Conservation (phyloP, 30 jellyfish, hydroid and myxozoan genomes). For the Chrysaora quinquecirrha region DNA sequence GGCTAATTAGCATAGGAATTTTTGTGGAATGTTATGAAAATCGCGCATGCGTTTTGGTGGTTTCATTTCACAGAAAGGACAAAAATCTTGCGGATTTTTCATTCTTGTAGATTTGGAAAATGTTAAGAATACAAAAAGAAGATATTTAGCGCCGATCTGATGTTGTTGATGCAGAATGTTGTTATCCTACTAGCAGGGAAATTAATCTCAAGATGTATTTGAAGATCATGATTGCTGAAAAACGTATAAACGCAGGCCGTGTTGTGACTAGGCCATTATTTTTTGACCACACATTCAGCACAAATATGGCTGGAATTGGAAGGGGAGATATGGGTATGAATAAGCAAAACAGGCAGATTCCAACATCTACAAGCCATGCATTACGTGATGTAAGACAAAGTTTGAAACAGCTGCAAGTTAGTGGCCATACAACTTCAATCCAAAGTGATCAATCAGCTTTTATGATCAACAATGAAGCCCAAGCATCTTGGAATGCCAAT, state of each 20-base stretch:
- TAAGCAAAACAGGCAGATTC: constrained; percentile 43
- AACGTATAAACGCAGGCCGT: background rate
- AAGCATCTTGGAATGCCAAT: constrained; percentile 47
- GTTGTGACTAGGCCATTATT: constrained; percentile 26
- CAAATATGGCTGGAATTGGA: constrained; percentile 61
- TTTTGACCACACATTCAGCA: too few relatives aligned
- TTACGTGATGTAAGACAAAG: constrained; percentile 59
- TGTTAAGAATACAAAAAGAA: background rate
- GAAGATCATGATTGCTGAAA: background rate
- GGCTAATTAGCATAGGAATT: constrained; percentile 75
- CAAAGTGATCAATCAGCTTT: background rate
- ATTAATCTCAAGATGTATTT: background rate
- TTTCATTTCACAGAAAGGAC: background rate
- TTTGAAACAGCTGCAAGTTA: constrained; percentile 63
- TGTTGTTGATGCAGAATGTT: background rate
- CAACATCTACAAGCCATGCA: constrained; percentile 21
- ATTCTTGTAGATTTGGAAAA: constrained; percentile 3
- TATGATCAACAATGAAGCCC: constrained; percentile 5
- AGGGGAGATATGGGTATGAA: constrained; percentile 44
- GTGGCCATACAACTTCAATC: background rate
- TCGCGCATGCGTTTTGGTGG: constrained; percentile 52
- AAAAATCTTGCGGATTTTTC: constrained; percentile 42
- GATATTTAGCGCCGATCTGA: background rate
- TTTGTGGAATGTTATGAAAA: constrained; percentile 42
- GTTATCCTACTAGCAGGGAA: background rate